Base-by-base conservation (phyloP, 2,113 vertebrate genomes). In the Etia nguti region DNA sequence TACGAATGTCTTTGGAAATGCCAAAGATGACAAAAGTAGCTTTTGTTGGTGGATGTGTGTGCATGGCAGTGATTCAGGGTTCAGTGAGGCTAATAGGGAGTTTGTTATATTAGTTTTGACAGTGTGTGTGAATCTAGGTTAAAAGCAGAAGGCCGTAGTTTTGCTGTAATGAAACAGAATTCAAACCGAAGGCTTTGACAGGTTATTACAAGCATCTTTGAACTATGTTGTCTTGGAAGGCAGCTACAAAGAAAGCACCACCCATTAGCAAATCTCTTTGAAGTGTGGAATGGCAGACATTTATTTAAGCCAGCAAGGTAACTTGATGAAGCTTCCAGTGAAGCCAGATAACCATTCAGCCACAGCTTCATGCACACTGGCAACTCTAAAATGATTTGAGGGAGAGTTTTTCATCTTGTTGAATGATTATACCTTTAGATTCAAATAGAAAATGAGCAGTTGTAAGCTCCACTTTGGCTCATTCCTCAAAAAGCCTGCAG, bases 151-250 rank as follows among this genome's bases (percentile, higher is more conserved):
- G 80, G 52, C 73, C 54, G 52, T 31, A 29, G 60, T 38, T 79
- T 43, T 22, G 8, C 62, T 10, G 16, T 12, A 88, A 82, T 80
- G 80, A 82, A 70, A 60, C 57, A 50, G 43, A 89, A 89, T 87
- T 86, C 52, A 86, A 79, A 80, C 36, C 62, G 62, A 87, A 86
- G 70, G 29, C 46, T 91, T 77, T 85, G 90, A 89, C 88, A 82
- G 81, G 86, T 85, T 60, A 86, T 89, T 88, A 87, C 87, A 81
- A 80, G 55, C 59, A 68, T 88, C 81, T 90, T 59, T 90, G 83
- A 91, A 86, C 70, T 85, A 48, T 84, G 84, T 86, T 84, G 41
- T 86, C 86, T 85, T 55, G 48, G 86, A 55, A 50, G 80, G 79
- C 62, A 59, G 79, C 90, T 79, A 15, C 65, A 82, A 43, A 85